Evolutionary conservation across 92 coral and sea anemone species (phyloP), one percentile per base, ranked within the genome.

Genomic region (Actinernus sp.): DNA sequence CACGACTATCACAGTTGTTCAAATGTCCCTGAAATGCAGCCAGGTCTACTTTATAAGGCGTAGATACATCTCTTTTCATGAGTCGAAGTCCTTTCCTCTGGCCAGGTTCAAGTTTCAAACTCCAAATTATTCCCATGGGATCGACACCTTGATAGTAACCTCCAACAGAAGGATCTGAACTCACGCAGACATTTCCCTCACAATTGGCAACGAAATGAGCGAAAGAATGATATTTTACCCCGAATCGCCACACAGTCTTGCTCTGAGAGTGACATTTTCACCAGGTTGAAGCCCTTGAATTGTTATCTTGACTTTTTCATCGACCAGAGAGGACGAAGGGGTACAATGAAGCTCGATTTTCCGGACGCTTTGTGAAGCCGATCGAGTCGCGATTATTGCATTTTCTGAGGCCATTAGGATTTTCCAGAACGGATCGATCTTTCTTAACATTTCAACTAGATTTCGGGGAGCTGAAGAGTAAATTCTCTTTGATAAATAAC

Each of bases 111-210:
- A 52, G 74, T 36, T 71, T 63, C 74, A 71, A 31, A 40, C 81
- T 73, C 87, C 87, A 80, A 8, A 80, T 37, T 40, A 80, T 62
- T 2, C 81, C 81, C 87, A 80, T 80, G 21, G 87, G 81, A 26
- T 71, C 80, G 6, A 80, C 47, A 3, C 87, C 87, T 5, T 24
- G 28, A 43, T 81, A 81, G 19, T 50, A 72, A 2, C 81, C 81
- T 18, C 88, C 88, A 1, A 63, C 52, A 16, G 88, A 81, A 29
- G 81, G 60, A 37, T 72, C 56, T 0, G 37, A 21, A 40, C 29
- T 23, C 36, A 81, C 70, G 31, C 5, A 11, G 45, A 79, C 67
- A 34, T 25, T 17, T 3, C 86, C 86, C 1, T 71, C 21, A 2
- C 53, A 16, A 19, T 79, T 80, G 19, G 86, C 86, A 23, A 63